These are phyloP conservation scores for Aselliscus stoliczkanus DNA, from an alignment of 2,797 vertebrate species.

Conservation along the genomic window DNA sequence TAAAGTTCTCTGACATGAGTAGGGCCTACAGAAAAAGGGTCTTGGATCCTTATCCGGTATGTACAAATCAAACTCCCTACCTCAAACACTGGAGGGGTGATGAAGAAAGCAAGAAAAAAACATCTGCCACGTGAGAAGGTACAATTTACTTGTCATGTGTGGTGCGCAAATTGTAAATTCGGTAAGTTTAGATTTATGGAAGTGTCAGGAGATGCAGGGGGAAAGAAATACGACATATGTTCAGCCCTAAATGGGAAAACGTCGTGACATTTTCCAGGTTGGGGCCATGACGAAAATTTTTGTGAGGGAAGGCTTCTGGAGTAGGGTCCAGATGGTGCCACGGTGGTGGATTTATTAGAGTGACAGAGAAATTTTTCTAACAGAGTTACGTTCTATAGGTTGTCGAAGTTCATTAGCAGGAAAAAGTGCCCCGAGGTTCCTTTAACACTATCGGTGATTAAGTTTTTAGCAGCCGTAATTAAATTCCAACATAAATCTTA, in stretches of 20 bases:
- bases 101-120: neutral
- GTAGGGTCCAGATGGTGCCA: neutral
- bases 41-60: no score
- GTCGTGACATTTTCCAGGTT: neutral
- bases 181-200: neutral
- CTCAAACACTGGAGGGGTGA: neutral
- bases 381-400: fast-evolving
- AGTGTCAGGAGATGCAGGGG: neutral
- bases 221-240: neutral
- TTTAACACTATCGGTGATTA: neutral
- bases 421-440: neutral
- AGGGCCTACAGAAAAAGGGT: neutral
- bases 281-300: neutral
- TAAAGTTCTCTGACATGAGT: neutral
- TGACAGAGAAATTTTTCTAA: neutral
- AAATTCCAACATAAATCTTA: neutral
- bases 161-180: fast-evolving
- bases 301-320: neutral
- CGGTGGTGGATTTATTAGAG: neutral
- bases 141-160: fast-evolving
- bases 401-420: neutral
- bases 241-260: neutral
- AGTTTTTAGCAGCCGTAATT: neutral
- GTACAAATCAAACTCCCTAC: no score
- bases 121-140: no score